Base-by-base conservation (phyloP, 2,888 invertebrate species). In the Cosmia trapezina region DNA sequence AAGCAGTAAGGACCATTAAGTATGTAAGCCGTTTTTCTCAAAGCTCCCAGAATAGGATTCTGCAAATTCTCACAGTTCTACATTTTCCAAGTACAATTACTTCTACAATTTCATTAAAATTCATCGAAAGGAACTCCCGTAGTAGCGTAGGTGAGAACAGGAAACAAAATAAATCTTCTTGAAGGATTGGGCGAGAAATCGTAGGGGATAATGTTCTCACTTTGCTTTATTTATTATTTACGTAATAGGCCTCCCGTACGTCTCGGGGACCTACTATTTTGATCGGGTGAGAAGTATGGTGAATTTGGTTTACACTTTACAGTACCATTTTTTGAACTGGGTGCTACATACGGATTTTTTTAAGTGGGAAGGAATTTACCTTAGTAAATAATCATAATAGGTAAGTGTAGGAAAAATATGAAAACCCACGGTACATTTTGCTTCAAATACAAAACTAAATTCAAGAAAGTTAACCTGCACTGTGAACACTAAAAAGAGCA, bases 71-170 rank as follows among this genome's bases (percentile, higher is more conserved):
- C 47, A 8, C 41, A 51, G 51, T 19, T 61, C 47, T 49, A 62
- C 47, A 65, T 57, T 51, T 63, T 22, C 57, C 28, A 49, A 59
- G 66, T 49, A 53, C 51, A 67, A 69, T 69, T 75, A 65, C 70
- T 78, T 66, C 62, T 62, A 70, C 73, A 74, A 72, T 76, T 83
- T 79, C 73, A 83, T 83, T 71, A 81, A 83, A 81, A 74, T 84
- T 82, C 69, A 37, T 28, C 43, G 68, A 51, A 51, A 65, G 59
- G 43, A 57, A 65, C 54, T 61, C 61, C 14, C 76, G 37, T 71
- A 63, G 37, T 71, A 63, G 49, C 76, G 37, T 65, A 60, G 41
- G 68, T 68, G 65, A 63, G 59, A 57, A 54, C 43, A 41, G 62
- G 68, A 61, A 76, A 70, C 69, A 60, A 69, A 64, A 84, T 78